Evolutionary conservation across 1,140 invertebrate genomes (phyloP), one percentile per base, ranked within the genome.

Genomic region (Thaumetopoea pityocampa): DNA sequence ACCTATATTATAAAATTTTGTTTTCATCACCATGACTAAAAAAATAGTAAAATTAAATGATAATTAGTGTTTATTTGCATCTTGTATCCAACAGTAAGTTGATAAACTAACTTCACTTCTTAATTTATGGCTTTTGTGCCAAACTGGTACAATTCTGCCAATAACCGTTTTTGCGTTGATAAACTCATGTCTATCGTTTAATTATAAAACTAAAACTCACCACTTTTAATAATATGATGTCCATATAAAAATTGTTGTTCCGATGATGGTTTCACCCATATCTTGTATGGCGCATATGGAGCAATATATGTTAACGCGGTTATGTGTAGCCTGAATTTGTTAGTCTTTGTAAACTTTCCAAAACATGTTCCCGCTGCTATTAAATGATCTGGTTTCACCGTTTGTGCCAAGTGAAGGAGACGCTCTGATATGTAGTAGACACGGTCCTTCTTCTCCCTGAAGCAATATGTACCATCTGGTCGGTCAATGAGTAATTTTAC

Each of bases 221-320:
- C 82, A 40, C 87, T 87, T 85, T 99, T 99, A 15, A 94, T 88
- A 24, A 99, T 89, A 86, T 99, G 93, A 84, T 99, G 93, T 9
- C 98, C 98, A 86, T 99, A 99, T 4, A 99, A 86, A 87, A 98
- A 99, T 83, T 98, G 96, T 80, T 99, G 98, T 77, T 99, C 98
- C 3, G 96, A 94, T 15, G 92, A 93, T 7, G 96, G 89, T 83
- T 99, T 99, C 2, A 99, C 71, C 98, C 98, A 99, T 48, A 99
- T 91, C 87, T 99, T 99, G 70, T 92, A 92, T 89, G 98, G 95
- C 3, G 98, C 98, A 87, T 99, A 99, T 4, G 97, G 97, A n/a
- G 96, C 96, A 42, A 99, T 85, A 77, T 96, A 98, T 66, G 96
- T 94, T n/a, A 99, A 85, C 0, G 97, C 95, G 9, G 98, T 99